These are phyloP conservation scores for Nicator chloris DNA, from an alignment of 2,113 vertebrate species.

Conservation along the genomic window DNA sequence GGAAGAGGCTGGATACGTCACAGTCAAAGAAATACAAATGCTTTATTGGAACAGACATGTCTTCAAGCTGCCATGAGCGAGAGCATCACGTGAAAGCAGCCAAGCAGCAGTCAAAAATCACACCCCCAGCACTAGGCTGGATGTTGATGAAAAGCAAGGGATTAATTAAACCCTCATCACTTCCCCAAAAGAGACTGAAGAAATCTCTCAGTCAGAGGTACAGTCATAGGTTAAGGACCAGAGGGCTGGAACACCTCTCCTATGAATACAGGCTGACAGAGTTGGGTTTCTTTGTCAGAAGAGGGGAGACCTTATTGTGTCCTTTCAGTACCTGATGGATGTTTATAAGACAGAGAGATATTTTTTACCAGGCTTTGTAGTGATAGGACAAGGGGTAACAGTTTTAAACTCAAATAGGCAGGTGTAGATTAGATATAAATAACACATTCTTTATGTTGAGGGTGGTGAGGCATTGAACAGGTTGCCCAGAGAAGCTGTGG, in stretches of 20 bases:
- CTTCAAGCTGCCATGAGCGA: not conserved
- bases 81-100: not conserved
- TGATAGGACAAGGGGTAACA: not conserved
- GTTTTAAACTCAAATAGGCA: not conserved
- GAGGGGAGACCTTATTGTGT: not conserved
- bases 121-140: not conserved
- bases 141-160: not conserved
- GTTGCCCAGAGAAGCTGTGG: not conserved
- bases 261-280: not conserved
- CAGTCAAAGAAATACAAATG: slow-evolving; percentile 3
- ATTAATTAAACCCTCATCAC: not conserved
- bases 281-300: not conserved
- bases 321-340: not conserved
- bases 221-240: not conserved
- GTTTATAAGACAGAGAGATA: not conserved
- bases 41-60: not conserved
- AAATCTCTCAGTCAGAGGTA: not conserved
- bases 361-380: not conserved
- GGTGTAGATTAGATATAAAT: not conserved
- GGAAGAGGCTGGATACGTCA: not conserved
- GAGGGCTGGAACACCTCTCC: not conserved
- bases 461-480: not conserved
- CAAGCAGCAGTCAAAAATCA: not conserved
- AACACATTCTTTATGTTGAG: not conserved
- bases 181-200: not conserved